Evolutionary conservation across 1,140 invertebrate genomes (phyloP), one percentile per base, ranked within the genome.

Genomic region (Macrobrachium nipponense): DNA sequence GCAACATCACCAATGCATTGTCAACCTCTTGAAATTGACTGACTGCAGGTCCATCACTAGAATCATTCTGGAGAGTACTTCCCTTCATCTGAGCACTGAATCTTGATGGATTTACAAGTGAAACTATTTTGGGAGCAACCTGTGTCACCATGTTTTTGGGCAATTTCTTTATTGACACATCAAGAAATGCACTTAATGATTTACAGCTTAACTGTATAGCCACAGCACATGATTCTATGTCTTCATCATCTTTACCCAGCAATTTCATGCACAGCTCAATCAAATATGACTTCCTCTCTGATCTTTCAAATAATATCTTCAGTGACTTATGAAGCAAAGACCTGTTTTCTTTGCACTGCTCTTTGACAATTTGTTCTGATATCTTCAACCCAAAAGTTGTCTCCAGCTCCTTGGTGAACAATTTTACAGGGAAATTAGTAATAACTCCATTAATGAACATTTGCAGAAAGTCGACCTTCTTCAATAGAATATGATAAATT

Each of bases 381-480:
- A 89, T 51, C 20, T 79, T 87, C 44, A 89, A 79, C 82, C 86
- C 87, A 18, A 87, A n/a, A n/a, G 43, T 82, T 23, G 68, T 75
- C 51, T 86, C 86, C 5, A 86, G 5, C 14, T 60, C 68, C 23
- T 79, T 68, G 51, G 18, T 73, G 43, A 89, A 79, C 12, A 72
- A 14, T n/a, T 82, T 86, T 18, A 58, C 61, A 11, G 86, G 78
- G 62, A 80, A 84, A 27, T 89, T 89, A 0, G 73, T n/a, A 27
- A 87, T 15, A 10, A 89, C 59, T 17, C 80, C 80, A 27, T 86
- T 78, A n/a, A 89, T 76, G 82, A 87, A 87, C 18, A 87, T 76
- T 51, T 58, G 86, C 80, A 15, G 88, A 89, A 15, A 89, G 18
- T 14, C 88, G 44, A 0, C 88, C 88, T 17, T 83, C 81, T 43